Conservation (phyloP, 2,888 invertebrate genomes). For the Sussaba pulchella region DNA sequence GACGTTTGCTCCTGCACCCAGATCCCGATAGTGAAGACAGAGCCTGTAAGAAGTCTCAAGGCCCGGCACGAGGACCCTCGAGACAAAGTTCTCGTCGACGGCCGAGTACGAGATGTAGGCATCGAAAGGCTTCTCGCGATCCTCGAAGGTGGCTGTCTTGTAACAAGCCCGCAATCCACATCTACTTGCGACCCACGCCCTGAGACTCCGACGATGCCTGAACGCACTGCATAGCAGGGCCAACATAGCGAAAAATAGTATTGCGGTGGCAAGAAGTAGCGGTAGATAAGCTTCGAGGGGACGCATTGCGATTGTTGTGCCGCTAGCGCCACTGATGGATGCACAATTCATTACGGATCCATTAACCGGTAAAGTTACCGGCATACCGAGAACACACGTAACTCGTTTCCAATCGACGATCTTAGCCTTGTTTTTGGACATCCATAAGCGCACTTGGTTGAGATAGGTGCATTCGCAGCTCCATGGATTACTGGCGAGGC, state of each 20-base stretch:
- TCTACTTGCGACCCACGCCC: conserved; percentile 94
- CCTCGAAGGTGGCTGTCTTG: conserved; percentile 92
- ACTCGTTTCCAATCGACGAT: conserved; percentile 92
- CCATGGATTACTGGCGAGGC: conserved; percentile 94
- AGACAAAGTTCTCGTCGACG: conserved; percentile 96
- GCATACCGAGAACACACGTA: conserved; percentile 90
- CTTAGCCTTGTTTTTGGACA: conserved; percentile 91
- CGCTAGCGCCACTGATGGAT: conserved; percentile 89
- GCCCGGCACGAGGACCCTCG: conserved; percentile 94
- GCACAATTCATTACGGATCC: conserved; percentile 93
- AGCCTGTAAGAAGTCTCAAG: conserved; percentile 94
- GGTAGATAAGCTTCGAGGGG: conserved; percentile 94
- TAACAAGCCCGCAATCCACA: conserved; percentile 95
- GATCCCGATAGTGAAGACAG: conserved; percentile 96
- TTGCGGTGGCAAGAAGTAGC: conserved; percentile 91
- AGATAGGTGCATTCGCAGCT: conserved; percentile 95
- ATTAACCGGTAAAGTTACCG: conserved; percentile 90
- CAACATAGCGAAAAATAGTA: conserved; percentile 91
- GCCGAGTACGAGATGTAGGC: conserved; percentile 98
- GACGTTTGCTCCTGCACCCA: conserved; percentile 94
- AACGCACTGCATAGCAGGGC: conserved; percentile 91
- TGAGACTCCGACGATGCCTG: conserved; percentile 92
- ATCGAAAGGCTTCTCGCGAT: conserved; percentile 93
- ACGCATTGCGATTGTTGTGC: conserved; percentile 91
- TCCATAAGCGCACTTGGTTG: conserved; percentile 92